These are phyloP conservation scores for Coranthus polyacanthus DNA, from an alignment of 2,797 vertebrate genomes.

Conservation along the genomic window DNA sequence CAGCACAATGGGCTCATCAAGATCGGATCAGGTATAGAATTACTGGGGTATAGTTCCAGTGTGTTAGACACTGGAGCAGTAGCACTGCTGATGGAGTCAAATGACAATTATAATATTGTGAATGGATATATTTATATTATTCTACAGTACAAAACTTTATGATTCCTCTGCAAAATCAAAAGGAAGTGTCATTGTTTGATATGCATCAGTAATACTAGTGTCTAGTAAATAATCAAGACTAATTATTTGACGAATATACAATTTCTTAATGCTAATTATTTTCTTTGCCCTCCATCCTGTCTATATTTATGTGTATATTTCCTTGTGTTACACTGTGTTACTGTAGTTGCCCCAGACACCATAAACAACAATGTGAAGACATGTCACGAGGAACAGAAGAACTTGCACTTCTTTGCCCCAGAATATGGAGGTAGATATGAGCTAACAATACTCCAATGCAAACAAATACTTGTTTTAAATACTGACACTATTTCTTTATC, in stretches of 20 bases:
- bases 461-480: no score
- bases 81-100: conserved; percentile 10
- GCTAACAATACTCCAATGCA: background rate
- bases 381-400: conserved; percentile 94
- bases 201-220: no score
- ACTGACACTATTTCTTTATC: no score
- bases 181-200: no score
- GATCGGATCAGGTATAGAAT: conserved; percentile 93
- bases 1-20: conserved; percentile 98
- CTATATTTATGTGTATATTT: conserved; percentile 1
- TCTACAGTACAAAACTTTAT: no score
- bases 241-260: background rate
- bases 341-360: conserved; percentile 94
- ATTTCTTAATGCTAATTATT: background rate
- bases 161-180: no score
- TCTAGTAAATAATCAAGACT: background rate
- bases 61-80: conserved; percentile 5
- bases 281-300: background rate
- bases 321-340: conserved; percentile 11
- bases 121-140: conserved; percentile 8
- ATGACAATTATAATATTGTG: conserved; percentile 34
- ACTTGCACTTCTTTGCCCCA: conserved; percentile 96
- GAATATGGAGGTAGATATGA: conserved; percentile 91
- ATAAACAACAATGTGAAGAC: conserved; percentile 99
- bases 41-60: conserved; percentile 8